These are phyloP conservation scores for Gymnoscopelus braueri DNA, from an alignment of 2,797 vertebrate genomes.

Conservation along the genomic window DNA sequence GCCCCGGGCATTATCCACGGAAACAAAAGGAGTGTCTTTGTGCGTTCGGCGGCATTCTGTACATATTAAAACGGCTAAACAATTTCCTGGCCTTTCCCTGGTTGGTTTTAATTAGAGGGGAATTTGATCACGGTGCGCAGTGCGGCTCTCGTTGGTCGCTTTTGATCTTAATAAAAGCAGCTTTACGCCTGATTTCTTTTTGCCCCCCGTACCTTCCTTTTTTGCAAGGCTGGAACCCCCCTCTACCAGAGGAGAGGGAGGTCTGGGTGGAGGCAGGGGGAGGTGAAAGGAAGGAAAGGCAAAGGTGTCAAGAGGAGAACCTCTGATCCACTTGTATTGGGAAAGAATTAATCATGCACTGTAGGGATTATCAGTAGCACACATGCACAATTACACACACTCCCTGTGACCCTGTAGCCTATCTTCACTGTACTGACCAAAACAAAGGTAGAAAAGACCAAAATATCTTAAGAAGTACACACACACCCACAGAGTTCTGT, in stretches of 20 bases:
- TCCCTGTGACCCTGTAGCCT: too few species aligned
- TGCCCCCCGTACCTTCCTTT: constrained; percentile 71
- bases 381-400: too few species aligned
- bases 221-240: constrained; percentile 13
- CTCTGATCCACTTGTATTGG: background rate
- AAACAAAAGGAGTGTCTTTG: constrained; percentile 76
- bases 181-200: constrained; percentile 12
- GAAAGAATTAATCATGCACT: too few species aligned
- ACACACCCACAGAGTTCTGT: too few species aligned
- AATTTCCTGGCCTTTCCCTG: constrained; percentile 55
- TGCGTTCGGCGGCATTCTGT: constrained; percentile 66
- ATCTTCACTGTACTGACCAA: too few species aligned
- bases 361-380: too few species aligned
- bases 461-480: too few species aligned
- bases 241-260: too few species aligned
- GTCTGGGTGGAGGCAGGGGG: too few species aligned
- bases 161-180: constrained; percentile 82
- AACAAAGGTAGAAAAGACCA: too few species aligned
- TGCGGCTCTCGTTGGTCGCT: constrained; percentile 70
- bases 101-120: constrained; percentile 83
- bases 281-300: too few species aligned
- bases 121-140: constrained; percentile 76
- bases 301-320: too few species aligned
- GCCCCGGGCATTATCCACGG: constrained; percentile 59
- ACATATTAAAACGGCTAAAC: constrained; percentile 80